These are phyloP conservation scores for Xylota sylvarum DNA, from an alignment of 2,888 invertebrate genomes.

Conservation along the genomic window DNA sequence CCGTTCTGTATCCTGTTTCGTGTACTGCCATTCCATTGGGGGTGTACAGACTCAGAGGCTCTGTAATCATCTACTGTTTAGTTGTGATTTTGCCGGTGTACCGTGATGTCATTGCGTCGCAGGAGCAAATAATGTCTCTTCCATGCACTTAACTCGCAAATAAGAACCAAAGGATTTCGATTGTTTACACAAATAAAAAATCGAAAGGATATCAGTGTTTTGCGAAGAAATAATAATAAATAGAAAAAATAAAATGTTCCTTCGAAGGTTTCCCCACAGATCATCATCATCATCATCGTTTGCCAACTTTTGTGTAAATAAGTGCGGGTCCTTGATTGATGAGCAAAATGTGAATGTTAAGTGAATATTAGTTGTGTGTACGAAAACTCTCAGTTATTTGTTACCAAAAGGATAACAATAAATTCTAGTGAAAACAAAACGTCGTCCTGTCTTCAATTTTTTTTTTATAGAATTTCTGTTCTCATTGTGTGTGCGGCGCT, in stretches of 20 bases:
- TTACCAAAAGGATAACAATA: conserved; percentile 45
- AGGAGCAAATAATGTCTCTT: conserved; percentile 47
- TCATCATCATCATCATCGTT: conserved; percentile 44
- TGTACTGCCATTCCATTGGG: conserved; percentile 48
- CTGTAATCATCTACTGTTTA: conserved; percentile 72
- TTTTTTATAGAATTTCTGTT: conserved; percentile 30
- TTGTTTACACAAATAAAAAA: conserved; percentile 39
- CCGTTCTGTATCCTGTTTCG: conserved; percentile 68
- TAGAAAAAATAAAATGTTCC: conserved; percentile 41
- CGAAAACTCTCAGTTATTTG: conserved; percentile 12
- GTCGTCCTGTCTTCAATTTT: conserved; percentile 5
- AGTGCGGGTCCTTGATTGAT: conserved; percentile 55
- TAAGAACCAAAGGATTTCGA: conserved; percentile 26
- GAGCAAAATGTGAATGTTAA: conserved; percentile 71
- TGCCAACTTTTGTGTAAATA: conserved; percentile 53
- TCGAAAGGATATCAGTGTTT: conserved; percentile 71
- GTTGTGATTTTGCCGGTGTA: conserved; percentile 76
- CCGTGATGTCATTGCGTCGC: conserved; percentile 74
- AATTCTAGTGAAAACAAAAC: conserved; percentile 33
- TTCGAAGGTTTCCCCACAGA: conserved; percentile 31
- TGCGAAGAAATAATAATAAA: conserved; percentile 14
- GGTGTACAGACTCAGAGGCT: conserved; percentile 69
- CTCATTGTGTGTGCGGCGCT: conserved; percentile 22
- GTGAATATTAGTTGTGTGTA: conserved; percentile 47
- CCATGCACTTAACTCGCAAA: conserved; percentile 23